phyloP scores from a whole-genome alignment of 1,140 invertebrate genomes.

The Akabosia matsudoensis region DNA sequence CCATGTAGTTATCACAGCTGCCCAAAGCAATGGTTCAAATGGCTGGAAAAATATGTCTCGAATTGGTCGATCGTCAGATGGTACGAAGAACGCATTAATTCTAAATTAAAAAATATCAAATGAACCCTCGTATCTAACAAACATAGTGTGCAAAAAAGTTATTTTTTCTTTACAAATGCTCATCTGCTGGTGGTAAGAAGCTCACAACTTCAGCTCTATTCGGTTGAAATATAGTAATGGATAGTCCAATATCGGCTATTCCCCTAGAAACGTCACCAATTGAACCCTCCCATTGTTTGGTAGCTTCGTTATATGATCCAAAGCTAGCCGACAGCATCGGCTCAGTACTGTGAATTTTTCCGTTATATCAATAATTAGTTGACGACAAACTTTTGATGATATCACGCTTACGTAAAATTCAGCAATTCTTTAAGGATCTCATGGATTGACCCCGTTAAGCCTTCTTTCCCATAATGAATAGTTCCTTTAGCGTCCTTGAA shows the following conservation, averaged over 20 bases:
- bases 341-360: not conserved
- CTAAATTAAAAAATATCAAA: slow-evolving; percentile 27
- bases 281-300: not conserved
- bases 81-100: slow-evolving; percentile 38
- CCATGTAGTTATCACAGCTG: slow-evolving; percentile 38
- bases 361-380: slow-evolving; percentile 4
- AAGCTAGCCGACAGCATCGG: not conserved
- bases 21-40: slow-evolving; percentile 33
- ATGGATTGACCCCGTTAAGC: not conserved
- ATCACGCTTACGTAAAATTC: slow-evolving; percentile 21
- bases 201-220: slow-evolving; percentile 16
- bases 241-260: not conserved
- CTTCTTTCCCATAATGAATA: not conserved
- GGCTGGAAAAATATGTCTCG: slow-evolving; percentile 41
- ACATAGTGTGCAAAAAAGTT: not conserved
- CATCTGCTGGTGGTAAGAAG: slow-evolving; percentile 38
- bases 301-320: not conserved
- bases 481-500: not conserved
- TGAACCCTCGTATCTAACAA: not conserved
- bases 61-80: slow-evolving; percentile 31
- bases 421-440: slow-evolving; percentile 1
- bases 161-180: slow-evolving; percentile 37
- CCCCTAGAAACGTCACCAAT: not conserved
- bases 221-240: slow-evolving; percentile 7
- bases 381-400: not conserved